These are phyloP conservation scores for Gallinago nigripennis DNA, from an alignment of 2,797 vertebrate genomes.

Conservation along the genomic window DNA sequence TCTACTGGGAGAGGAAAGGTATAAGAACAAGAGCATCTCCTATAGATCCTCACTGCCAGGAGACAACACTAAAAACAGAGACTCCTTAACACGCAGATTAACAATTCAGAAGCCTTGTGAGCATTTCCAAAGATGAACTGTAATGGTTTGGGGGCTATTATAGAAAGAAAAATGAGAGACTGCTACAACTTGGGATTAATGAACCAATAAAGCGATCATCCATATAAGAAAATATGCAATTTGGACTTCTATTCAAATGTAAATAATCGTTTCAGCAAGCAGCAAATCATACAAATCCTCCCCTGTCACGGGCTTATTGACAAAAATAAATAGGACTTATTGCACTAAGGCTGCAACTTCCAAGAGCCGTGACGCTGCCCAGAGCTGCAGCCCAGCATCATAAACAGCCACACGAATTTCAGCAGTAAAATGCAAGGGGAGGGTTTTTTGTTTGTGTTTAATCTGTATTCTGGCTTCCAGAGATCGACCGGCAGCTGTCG, in stretches of 20 bases:
- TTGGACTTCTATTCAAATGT: constrained; percentile 28
- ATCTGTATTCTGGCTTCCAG: not conserved
- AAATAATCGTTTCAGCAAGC: constrained; percentile 7
- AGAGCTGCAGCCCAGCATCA: not conserved
- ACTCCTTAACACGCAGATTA: not conserved
- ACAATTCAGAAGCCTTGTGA: not conserved
- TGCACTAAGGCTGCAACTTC: not conserved
- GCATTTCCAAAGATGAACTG: not conserved
- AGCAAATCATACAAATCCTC: not conserved
- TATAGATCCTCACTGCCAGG: not conserved
- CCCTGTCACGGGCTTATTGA: not conserved
- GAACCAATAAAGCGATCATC: constrained; percentile 27
- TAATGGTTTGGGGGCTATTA: not conserved
- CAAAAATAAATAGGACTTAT: not conserved
- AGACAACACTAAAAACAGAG: not conserved
- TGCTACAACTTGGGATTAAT: constrained; percentile 16
- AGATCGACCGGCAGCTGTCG: not conserved
- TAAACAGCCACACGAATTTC: not conserved
- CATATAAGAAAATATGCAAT: not conserved
- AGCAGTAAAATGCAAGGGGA: not conserved
- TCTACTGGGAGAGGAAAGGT: not conserved
- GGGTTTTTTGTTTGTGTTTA: not conserved
- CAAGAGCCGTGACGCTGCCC: fast-evolving
- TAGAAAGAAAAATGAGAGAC: not conserved
- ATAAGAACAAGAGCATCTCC: not conserved